Evolutionary conservation across 2,113 vertebrate species (phyloP), one percentile per base, ranked within the genome.

Genomic region (Myrmecobius fasciatus): DNA sequence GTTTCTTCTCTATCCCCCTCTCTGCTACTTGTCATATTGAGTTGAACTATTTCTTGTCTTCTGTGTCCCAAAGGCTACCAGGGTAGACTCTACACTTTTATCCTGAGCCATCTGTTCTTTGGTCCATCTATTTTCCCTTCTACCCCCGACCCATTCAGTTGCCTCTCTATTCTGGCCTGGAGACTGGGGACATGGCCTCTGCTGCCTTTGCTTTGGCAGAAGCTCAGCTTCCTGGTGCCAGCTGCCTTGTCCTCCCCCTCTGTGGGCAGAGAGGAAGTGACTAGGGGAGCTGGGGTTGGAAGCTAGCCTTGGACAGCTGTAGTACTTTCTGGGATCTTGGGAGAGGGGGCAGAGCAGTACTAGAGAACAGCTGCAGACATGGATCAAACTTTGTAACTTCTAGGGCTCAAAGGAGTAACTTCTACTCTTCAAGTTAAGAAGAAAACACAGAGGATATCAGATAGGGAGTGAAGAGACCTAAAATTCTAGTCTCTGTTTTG

Each of bases 141-240:
- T 83, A n/a, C 20, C 67, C n/a, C 67, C 12, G 1, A 20, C 67
- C 20, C 36, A 83, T 31, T 67, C 17, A 43, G 67, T 83, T 83
- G 67, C n/a, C 36, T 43, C n/a, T 83, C 67, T 8, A 43, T 83
- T 43, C 1, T 43, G n/a, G 20, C 56, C 43, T 56, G 83, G 96
- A 96, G 92, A 90, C 92, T 11, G 17, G 97, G 96, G 97, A 93
- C 90, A 91, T 11, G 89, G 94, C 94, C 96, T 83, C 67, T 88
- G 47, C 52, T 75, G 94, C 97, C 96, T 46, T 0, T 83, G 97
- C 89, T 24, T 67, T 98, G 97, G 96, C 95, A 97, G 95, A 96
- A 56, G 52, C 89, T 89, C 91, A 83, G 67, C 52, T 46, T 91
- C 31, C 52, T 0, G 1, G 89, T 96, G 47, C n/a, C 94, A 89